These are phyloP conservation scores for Zaprionus tsacasi DNA, from an alignment of 1,140 invertebrate species.

Conservation along the genomic window DNA sequence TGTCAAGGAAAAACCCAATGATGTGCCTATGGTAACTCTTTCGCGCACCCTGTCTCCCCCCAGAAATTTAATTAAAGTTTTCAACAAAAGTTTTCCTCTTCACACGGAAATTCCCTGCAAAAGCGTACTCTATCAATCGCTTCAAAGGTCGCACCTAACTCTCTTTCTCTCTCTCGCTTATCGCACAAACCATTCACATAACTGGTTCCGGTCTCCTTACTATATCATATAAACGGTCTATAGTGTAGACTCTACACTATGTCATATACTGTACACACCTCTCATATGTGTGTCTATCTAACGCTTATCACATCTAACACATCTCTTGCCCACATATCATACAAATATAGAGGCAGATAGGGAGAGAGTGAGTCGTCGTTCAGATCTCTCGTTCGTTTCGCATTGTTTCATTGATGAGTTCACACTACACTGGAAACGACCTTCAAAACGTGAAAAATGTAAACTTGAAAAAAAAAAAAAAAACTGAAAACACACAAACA, in stretches of 20 bases:
- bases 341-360: neutral
- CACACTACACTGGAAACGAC: conserved; percentile 57
- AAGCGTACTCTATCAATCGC: neutral
- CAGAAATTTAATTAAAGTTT: conserved; percentile 4
- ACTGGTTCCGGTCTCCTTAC: neutral
- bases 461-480: conserved; percentile 39
- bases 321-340: conserved; percentile 12
- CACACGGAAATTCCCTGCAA: neutral
- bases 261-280: neutral
- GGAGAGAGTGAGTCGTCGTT: too few species aligned
- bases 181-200: conserved; percentile 11
- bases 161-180: neutral
- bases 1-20: neutral
- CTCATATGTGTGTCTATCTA: neutral
- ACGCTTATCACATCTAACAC: conserved; percentile 15
- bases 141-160: neutral
- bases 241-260: neutral
- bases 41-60: neutral
- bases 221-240: too few species aligned
- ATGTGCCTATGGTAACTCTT: neutral
- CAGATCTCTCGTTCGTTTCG: conserved; percentile 16
- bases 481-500: conserved; percentile 45
- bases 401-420: conserved; percentile 61
- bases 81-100: neutral
- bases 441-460: conserved; percentile 60